Conservation (phyloP, 2,888 invertebrate genomes). For the Meteorus colon region DNA sequence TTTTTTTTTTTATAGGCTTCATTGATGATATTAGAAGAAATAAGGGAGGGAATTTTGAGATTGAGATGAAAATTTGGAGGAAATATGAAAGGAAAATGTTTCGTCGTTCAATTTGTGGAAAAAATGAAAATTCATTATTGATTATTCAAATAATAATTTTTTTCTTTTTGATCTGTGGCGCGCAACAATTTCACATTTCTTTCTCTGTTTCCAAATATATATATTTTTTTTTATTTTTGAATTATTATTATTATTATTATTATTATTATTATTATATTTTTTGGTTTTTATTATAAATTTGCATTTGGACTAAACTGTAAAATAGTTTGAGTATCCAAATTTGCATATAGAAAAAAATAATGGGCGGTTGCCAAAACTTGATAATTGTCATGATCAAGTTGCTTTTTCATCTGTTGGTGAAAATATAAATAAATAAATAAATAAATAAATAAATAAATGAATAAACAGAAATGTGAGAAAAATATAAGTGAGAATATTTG, state of each 20-base stretch:
- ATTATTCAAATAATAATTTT: slow-evolving; percentile 16
- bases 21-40: not conserved
- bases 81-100: not conserved
- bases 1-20: not conserved
- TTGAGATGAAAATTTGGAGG: not conserved
- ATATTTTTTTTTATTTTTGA: slow-evolving; percentile 6
- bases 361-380: slow-evolving; percentile 61
- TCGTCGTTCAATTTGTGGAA: not conserved
- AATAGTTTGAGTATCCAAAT: not conserved
- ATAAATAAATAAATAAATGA: slow-evolving; percentile 17
- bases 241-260: slow-evolving; percentile 2
- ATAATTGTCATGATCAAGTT: slow-evolving; percentile 16
- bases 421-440: slow-evolving; percentile 1
- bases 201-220: not conserved
- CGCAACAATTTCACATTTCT: slow-evolving; percentile 21
- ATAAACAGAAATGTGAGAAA: not conserved
- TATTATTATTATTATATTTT: slow-evolving; percentile 21
- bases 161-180: slow-evolving; percentile 33
- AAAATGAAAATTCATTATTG: not conserved
- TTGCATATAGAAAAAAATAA: not conserved
- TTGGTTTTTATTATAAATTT: slow-evolving; percentile 25
- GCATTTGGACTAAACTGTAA: not conserved
- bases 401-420: not conserved
- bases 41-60: not conserved
- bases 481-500: slow-evolving; percentile 21